Evolutionary conservation across 2,888 invertebrate species (phyloP), one percentile per base, ranked within the genome.

Genomic region (Drosophila affinis): DNA sequence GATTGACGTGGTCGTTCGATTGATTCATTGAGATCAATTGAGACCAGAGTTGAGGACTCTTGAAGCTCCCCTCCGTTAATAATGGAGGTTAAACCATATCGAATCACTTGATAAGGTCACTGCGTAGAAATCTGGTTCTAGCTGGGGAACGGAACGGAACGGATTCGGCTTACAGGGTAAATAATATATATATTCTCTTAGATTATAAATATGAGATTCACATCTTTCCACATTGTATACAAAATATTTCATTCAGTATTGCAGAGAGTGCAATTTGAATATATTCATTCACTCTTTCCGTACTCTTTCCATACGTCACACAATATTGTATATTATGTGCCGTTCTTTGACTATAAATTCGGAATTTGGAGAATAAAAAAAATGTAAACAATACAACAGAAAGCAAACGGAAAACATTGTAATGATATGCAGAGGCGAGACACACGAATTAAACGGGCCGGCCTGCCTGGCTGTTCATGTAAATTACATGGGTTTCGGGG

Each of bases 41-140:
- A 67, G 62, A 79, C 54, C 60, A 75, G 64, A 61, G 65, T 64
- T 61, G 72, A 75, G 84, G 70, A 83, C 83, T 67, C 87, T 85
- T 62, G 32, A 83, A 56, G 59, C 39, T 39, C 39, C 39, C 14
- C 39, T 54, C 68, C 60, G 55, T 59, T 65, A 74, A 77, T 82
- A 82, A 88, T 67, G 67, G 64, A 71, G 78, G 75, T 77, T 83
- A 86, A 73, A 67, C 78, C 75, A 81, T 88, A 86, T 81, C 68
- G 56, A 47, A 67, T 64, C 57, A 51, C 44, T 64, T 59, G 51
- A 21, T 61, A 68, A 68, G 87, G 65, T 86, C 87, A 68, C 68
- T 83, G 67, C 72, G 64, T 69, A 62, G 67, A 72, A 72, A 82
- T 83, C 88, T 77, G 81, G 75, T 69, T 65, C 39, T 14, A 49